Conservation (phyloP, 2,113 vertebrate genomes). For the Glaucidium brasilianum region DNA sequence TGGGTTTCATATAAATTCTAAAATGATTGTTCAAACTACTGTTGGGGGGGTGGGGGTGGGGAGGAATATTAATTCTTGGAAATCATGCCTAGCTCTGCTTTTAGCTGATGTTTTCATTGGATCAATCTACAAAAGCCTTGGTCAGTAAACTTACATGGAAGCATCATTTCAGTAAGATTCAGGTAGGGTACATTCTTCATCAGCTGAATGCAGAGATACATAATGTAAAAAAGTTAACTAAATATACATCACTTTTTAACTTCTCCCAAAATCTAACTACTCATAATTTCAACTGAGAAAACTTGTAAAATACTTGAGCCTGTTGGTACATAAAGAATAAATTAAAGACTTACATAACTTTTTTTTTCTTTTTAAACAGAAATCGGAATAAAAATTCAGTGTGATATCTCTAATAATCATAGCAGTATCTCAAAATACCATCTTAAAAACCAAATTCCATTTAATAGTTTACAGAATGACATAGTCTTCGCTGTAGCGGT, state of each 20-base stretch:
- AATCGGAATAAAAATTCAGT: not conserved
- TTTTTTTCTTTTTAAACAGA: not conserved
- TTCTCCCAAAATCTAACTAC: not conserved
- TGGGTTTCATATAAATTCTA: not conserved
- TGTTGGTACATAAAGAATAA: not conserved
- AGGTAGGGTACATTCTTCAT: not conserved
- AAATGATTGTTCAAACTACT: not conserved
- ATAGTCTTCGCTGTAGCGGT: not conserved
- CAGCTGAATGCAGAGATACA: not conserved
- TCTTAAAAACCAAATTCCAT: not conserved
- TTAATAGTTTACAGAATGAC: not conserved
- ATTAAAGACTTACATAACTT: not conserved
- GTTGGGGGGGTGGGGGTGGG: rapidly evolving
- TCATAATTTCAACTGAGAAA: not conserved
- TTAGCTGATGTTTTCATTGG: not conserved
- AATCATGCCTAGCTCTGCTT: not conserved
- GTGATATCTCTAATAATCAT: not conserved
- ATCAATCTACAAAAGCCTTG: not conserved
- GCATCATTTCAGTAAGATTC: not conserved
- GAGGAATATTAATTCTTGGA: no score
- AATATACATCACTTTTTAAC: not conserved
- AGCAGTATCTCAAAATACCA: not conserved
- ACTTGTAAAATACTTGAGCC: not conserved
- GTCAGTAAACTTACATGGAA: not conserved
- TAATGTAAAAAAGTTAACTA: not conserved